Conservation (phyloP, 2,113 vertebrate genomes). For the Hippocampus comes region DNA sequence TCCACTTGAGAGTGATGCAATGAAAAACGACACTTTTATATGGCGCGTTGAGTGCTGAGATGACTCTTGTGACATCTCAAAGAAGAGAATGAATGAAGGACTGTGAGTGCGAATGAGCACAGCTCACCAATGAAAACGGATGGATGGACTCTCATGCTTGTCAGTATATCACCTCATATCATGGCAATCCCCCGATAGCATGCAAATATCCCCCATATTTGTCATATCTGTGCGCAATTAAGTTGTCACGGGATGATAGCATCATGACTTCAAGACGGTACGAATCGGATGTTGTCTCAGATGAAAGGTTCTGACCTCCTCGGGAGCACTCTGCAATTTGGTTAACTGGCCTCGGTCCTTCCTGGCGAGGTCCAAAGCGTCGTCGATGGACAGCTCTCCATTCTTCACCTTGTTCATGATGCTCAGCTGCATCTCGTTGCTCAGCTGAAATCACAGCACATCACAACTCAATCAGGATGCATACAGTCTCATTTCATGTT, state of each 20-base stretch:
- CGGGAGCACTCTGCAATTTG: not conserved
- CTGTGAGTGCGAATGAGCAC: too few relatives aligned
- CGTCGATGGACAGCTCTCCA: slow-evolving; percentile 74
- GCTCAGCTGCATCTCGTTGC: slow-evolving; percentile 75
- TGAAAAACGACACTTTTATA: too few relatives aligned
- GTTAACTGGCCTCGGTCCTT: slow-evolving; percentile 26
- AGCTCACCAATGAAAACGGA: not conserved
- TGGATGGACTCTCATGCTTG: not conserved
- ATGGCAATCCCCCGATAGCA: too few relatives aligned
- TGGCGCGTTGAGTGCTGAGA: too few relatives aligned
- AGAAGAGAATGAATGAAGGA: too few relatives aligned
- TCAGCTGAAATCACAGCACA: slow-evolving; percentile 58
- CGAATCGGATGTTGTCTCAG: not conserved
- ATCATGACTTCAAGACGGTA: not conserved
- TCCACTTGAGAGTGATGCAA: too few relatives aligned
- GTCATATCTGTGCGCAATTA: not conserved
- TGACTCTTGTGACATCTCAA: too few relatives aligned
- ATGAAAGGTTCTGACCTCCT: slow-evolving; percentile 33
- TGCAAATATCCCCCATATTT: too few relatives aligned
- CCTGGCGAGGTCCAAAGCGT: slow-evolving; percentile 70
- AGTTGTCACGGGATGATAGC: not conserved
- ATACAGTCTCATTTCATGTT: too few relatives aligned
- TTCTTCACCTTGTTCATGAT: slow-evolving; percentile 77
- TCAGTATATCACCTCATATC: not conserved
- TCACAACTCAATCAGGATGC: not conserved